Conservation (phyloP, 2,113 vertebrate genomes). For the Alaudala cheleensis region DNA sequence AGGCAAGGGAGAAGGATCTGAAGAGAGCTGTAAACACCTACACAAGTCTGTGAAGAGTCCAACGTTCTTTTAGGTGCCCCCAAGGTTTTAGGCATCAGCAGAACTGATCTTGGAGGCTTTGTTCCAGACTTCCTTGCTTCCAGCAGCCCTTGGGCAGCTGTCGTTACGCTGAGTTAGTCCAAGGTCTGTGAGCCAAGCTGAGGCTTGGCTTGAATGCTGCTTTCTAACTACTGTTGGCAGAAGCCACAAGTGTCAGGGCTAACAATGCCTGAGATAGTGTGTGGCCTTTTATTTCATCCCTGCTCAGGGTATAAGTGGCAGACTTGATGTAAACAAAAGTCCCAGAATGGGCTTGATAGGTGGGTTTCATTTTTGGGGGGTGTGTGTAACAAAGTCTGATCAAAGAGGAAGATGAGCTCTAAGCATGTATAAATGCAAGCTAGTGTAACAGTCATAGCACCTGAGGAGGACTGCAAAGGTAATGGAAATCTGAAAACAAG, state of each 20-base stretch:
- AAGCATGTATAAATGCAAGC: neutral
- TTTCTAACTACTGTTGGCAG: neutral
- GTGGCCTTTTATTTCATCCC: neutral
- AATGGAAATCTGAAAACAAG: neutral
- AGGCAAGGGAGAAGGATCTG: neutral
- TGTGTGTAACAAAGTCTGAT: neutral
- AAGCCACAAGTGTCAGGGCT: neutral
- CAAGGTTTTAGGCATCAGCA: neutral
- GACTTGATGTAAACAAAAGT: neutral
- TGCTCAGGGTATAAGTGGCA: neutral
- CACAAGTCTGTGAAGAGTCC: neutral
- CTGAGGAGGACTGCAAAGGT: neutral
- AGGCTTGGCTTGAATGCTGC: neutral
- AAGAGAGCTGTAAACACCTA: neutral
- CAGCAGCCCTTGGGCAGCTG: neutral
- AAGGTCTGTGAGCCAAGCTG: neutral
- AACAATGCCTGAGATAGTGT: neutral
- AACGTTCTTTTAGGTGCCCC: neutral
- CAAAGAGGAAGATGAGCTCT: neutral
- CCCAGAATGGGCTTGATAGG: neutral
- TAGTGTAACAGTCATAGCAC: neutral
- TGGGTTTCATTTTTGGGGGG: neutral
- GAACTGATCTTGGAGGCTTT: neutral
- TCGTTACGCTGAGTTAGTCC: fast-evolving
- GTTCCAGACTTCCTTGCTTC: neutral